These are phyloP conservation scores for Serilophus lunatus DNA, from an alignment of 2,113 vertebrate species.

Conservation along the genomic window DNA sequence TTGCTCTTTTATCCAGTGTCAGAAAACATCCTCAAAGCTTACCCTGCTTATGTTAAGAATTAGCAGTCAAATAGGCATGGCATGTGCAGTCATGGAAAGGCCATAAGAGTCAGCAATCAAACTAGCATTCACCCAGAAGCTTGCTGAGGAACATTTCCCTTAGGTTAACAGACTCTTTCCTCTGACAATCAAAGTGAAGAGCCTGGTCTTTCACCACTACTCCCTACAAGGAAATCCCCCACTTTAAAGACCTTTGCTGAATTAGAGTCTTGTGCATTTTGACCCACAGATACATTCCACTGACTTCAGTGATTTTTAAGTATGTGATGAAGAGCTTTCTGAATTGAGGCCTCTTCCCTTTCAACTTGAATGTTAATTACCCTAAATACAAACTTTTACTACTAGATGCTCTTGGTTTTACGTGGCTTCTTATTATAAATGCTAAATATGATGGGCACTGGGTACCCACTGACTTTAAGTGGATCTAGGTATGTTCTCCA, in stretches of 20 bases:
- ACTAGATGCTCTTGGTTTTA: background rate
- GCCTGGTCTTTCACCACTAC: background rate
- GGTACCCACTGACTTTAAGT: background rate
- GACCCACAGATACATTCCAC: background rate
- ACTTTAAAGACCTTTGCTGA: background rate
- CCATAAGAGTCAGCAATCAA: background rate
- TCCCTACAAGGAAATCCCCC: background rate
- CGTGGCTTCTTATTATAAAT: background rate
- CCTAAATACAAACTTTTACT: background rate
- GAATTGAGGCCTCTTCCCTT: background rate
- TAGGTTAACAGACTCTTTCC: background rate
- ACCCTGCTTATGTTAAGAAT: background rate
- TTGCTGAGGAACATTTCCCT: background rate
- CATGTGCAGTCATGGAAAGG: constrained; percentile 34
- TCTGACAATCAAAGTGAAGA: background rate
- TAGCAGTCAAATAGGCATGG: background rate
- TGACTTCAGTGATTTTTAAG: background rate
- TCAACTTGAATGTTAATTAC: background rate
- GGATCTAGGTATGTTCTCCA: background rate
- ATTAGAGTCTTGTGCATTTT: background rate
- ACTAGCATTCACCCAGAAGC: background rate
- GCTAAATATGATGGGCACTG: background rate
- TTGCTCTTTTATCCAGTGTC: background rate
- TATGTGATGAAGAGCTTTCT: background rate
- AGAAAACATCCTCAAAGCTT: background rate